A percentile compares a stretch with the other conserved stretches of the same genome.
These are phyloP conservation scores for Jacana jacana DNA, from an alignment of 2,113 vertebrate genomes.

Conservation along the genomic window DNA sequence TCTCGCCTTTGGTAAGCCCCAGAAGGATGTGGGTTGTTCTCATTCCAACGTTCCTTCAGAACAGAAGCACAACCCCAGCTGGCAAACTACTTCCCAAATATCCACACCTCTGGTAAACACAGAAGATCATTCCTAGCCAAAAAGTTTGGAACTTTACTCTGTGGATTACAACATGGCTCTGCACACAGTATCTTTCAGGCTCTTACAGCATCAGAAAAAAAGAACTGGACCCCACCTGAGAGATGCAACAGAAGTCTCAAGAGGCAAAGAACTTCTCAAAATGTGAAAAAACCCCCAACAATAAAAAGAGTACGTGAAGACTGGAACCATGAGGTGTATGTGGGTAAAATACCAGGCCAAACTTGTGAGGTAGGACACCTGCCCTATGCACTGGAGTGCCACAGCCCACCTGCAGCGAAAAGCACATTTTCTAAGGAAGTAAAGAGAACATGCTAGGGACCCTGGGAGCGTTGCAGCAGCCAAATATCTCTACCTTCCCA, in stretches of 20 bases:
- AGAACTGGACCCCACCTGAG: not conserved
- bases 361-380: too few species aligned
- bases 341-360: not conserved
- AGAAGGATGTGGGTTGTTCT: not conserved
- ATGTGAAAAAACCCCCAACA: too few species aligned
- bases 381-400: rapidly evolving
- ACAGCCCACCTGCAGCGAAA: not conserved
- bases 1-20: not conserved
- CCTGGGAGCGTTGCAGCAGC: too few species aligned
- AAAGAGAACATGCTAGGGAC: too few species aligned
- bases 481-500: not conserved
- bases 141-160: not conserved
- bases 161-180: not conserved
- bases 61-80: not conserved
- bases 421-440: too few species aligned
- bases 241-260: not conserved
- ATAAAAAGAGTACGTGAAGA: not conserved
- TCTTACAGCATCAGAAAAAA: not conserved
- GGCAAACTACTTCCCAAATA: not conserved
- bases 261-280: not conserved
- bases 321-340: not conserved
- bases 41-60: not conserved
- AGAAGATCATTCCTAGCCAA: not conserved
- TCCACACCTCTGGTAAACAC: not conserved
- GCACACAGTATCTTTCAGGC: not conserved